These are phyloP conservation scores for Neogobius melanostomus DNA, from an alignment of 2,113 vertebrate species.

Conservation along the genomic window DNA sequence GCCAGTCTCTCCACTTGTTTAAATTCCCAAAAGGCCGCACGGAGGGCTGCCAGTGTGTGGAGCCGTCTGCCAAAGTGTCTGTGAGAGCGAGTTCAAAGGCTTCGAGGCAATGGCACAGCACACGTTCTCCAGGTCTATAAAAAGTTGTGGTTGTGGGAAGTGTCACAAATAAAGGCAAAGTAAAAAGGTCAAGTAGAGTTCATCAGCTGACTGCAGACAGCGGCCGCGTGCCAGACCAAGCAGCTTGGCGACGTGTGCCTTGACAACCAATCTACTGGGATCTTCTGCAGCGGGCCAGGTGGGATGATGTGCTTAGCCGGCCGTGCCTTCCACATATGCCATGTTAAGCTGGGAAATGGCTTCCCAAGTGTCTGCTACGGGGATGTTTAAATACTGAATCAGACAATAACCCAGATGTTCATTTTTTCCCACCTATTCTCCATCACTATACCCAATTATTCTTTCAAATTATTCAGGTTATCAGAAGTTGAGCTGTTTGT, in stretches of 20 bases:
- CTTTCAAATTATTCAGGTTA: not conserved
- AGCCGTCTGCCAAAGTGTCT: constrained; percentile 7
- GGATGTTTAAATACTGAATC: constrained; percentile 36
- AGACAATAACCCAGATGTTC: constrained; percentile 45
- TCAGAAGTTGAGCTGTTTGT: not conserved
- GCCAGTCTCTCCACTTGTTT: not conserved
- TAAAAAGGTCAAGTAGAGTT: constrained; percentile 51
- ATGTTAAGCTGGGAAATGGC: constrained; percentile 41
- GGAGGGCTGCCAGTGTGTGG: constrained; percentile 1
- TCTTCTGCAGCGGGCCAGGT: constrained; percentile 59
- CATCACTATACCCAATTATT: constrained; percentile 7
- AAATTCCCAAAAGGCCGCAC: not conserved
- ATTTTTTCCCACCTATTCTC: constrained; percentile 1
- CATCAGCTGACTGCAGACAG: constrained; percentile 45
- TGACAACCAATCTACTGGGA: constrained; percentile 57
- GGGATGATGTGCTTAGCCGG: constrained; percentile 66
- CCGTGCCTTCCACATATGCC: constrained; percentile 66
- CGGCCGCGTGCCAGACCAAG: constrained; percentile 46
- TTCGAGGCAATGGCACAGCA: constrained; percentile 13
- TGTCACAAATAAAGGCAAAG: constrained; percentile 11
- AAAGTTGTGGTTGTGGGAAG: constrained; percentile 16
- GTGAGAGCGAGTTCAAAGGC: constrained; percentile 14
- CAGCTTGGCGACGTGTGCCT: constrained; percentile 49
- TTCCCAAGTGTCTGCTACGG: constrained; percentile 32
- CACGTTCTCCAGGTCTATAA: constrained; percentile 17